Evolutionary conservation across 2,113 vertebrate species (phyloP), one percentile per base, ranked within the genome.

Genomic region (Pungitius pungitius): DNA sequence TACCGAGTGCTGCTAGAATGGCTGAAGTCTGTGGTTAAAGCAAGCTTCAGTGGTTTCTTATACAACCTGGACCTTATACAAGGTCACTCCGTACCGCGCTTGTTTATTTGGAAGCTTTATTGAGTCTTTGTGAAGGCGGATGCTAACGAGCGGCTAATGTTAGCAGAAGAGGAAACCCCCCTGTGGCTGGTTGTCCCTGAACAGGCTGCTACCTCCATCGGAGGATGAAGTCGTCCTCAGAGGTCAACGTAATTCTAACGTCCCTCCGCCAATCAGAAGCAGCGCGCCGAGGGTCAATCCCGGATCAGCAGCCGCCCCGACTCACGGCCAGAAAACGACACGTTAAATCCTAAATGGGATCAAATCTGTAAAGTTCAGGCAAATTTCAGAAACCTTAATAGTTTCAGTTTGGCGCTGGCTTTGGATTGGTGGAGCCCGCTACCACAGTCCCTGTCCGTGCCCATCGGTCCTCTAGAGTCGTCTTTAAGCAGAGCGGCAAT

Each of bases 201-300:
- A n/a, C n/a, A n/a, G n/a, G n/a, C n/a, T n/a, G n/a, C n/a, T n/a
- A n/a, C n/a, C n/a, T n/a, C n/a, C n/a, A n/a, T n/a, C n/a, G 35
- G 54, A 10, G n/a, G 17, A 6, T 17, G 15, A 1, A 47, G 52
- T 49, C 1, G 1, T 6, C 42, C 10, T n/a, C 54, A 39, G 17
- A 47, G 26, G 27, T 24, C 30, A 14, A 57, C 20, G 39, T 20
- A 24, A 64, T 22, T 47, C 30, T 26, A 4, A 9, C n/a, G 18
- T 55, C 11, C 13, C 45, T 37, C 30, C 20, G 30, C 42, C 51
- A 69, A 49, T 74, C 61, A 65, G 8, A 52, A 3, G n/a, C 18
- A 59, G 59, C 22, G 64, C 45, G 15, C 22, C 11, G 1, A 14
- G 22, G 61, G 37, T 72, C 35, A 65, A 43, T 54, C 68, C 54